Evolutionary conservation across 2,113 vertebrate genomes (phyloP).

Genomic region (Arvicanthis niloticus): DNA sequence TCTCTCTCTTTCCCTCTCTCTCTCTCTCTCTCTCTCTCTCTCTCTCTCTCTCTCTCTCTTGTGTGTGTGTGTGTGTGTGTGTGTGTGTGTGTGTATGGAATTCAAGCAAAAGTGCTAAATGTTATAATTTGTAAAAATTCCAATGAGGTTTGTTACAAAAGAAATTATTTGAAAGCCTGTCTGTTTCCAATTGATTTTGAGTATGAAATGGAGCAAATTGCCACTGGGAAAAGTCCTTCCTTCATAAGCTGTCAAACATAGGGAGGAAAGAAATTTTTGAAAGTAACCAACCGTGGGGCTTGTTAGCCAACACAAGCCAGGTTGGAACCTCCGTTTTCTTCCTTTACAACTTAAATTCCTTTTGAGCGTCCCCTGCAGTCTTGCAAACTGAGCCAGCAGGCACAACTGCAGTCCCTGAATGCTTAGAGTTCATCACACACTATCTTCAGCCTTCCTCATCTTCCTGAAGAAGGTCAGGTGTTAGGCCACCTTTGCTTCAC

Average conservation of each 20-base stretch:
- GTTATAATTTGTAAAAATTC: neutral
- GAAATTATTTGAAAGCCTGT: conserved; percentile 19
- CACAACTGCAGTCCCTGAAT: neutral
- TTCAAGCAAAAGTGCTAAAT: neutral
- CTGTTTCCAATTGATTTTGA: conserved; percentile 28
- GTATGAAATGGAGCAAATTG: neutral
- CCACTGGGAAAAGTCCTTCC: neutral
- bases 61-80: neutral
- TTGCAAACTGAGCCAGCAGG: neutral
- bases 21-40: no score
- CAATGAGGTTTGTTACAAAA: neutral
- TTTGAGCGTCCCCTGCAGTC: neutral
- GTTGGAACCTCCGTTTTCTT: neutral
- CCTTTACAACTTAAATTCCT: neutral
- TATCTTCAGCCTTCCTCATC: neutral
- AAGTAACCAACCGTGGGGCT: neutral
- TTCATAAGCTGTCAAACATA: neutral
- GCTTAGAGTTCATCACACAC: neutral
- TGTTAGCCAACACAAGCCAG: neutral
- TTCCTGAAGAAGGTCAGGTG: neutral
- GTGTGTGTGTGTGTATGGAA: neutral
- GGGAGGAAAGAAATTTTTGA: neutral
- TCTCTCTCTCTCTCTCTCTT: no score
- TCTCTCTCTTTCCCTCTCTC: no score
- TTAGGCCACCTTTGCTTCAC: neutral